Evolutionary conservation across 2,888 invertebrate genomes (phyloP).

Genomic region (Gonocerus acuteangulatus): DNA sequence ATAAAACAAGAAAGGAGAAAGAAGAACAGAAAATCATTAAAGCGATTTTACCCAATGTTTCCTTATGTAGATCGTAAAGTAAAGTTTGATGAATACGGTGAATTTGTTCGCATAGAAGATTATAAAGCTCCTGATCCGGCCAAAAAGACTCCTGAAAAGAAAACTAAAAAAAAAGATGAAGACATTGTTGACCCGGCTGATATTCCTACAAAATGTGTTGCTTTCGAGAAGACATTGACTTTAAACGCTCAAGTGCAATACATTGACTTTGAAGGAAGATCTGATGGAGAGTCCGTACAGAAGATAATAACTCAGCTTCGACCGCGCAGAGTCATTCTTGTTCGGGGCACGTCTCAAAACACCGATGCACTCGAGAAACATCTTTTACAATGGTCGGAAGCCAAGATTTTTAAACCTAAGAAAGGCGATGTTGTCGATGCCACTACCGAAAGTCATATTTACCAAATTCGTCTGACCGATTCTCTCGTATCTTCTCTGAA

Average conservation of each 20-base stretch:
- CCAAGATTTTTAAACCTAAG: constrained; percentile 71
- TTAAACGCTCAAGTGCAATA: constrained; percentile 82
- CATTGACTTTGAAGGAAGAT: constrained; percentile 94
- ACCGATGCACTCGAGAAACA: constrained; percentile 61
- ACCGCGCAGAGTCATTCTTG: constrained; percentile 71
- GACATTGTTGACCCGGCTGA: constrained; percentile 54
- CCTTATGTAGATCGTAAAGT: constrained; percentile 88
- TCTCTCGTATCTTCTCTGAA: constrained; percentile 77
- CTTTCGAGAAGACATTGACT: constrained; percentile 62
- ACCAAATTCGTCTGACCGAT: constrained; percentile 85
- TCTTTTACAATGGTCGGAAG: constrained; percentile 57
- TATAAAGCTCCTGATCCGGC: constrained; percentile 72
- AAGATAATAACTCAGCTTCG: constrained; percentile 74
- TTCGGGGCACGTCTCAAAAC: constrained; percentile 63
- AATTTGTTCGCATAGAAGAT: constrained; percentile 81
- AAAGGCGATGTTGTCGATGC: constrained; percentile 84
- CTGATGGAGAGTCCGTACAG: constrained; percentile 73
- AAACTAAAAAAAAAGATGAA: constrained; percentile 40
- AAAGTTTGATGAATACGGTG: constrained; percentile 92
- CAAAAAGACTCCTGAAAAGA: constrained; percentile 59
- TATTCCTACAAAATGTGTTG: constrained; percentile 84
- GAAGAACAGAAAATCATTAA: constrained; percentile 59
- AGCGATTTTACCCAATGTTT: constrained; percentile 94
- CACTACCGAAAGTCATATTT: constrained; percentile 95
- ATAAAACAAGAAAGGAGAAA: constrained; percentile 63